Percentiles rank a stretch among this genome's conserved stretches.
These are phyloP conservation scores for Selenia dentaria DNA, from an alignment of 2,888 invertebrate genomes.

Conservation along the genomic window DNA sequence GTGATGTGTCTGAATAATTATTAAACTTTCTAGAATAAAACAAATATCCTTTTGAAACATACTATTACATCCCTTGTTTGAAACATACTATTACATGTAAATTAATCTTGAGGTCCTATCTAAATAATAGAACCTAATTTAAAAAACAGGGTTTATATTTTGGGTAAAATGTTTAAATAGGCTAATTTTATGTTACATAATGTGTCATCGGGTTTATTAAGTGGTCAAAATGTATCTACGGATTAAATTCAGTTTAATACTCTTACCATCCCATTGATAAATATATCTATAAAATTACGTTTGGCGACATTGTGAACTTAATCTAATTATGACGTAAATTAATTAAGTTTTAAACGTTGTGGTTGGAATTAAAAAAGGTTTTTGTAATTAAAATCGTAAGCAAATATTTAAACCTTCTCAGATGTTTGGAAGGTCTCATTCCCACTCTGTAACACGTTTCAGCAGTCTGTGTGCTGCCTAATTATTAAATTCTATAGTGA, in stretches of 20 bases:
- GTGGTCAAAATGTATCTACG: conserved; percentile 7
- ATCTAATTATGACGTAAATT: neutral
- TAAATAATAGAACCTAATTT: no score
- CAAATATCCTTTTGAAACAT: no score
- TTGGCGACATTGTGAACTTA: conserved; percentile 1
- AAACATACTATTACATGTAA: no score
- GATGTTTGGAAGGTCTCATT: conserved; percentile 50
- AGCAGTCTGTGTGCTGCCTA: conserved; percentile 63
- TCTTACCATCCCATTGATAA: conserved; percentile 8
- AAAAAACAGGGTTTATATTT: conserved; percentile 2
- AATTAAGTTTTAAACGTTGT: conserved; percentile 3
- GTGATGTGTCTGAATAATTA: no score
- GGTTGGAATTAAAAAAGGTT: neutral
- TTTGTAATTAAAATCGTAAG: conserved; percentile 15
- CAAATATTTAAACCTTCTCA: conserved; percentile 37
- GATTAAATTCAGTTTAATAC: conserved; percentile 1
- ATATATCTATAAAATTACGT: conserved; percentile 5
- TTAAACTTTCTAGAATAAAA: no score
- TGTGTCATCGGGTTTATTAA: neutral
- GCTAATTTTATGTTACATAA: conserved; percentile 1
- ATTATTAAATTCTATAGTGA: conserved; percentile 44
- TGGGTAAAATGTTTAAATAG: neutral
- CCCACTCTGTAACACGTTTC: conserved; percentile 44
- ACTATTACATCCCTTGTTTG: no score
- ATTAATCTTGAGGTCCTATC: no score